Evolutionary conservation across 2,113 vertebrate genomes (phyloP).

Genomic region (Suricata suricatta): DNA sequence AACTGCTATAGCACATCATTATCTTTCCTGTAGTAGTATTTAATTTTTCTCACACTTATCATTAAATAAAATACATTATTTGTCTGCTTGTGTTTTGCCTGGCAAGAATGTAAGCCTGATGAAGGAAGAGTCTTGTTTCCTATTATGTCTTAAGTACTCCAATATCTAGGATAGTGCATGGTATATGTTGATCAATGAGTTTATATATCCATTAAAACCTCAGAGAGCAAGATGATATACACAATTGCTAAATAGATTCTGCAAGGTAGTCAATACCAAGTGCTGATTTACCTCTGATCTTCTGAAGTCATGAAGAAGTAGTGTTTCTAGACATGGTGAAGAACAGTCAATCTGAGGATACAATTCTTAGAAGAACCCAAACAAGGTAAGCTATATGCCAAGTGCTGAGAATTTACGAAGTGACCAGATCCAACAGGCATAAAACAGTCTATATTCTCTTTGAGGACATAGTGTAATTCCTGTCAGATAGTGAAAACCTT

Average conservation of each 20-base stretch:
- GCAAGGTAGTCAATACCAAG: not conserved
- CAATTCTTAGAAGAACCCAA: constrained; percentile 29
- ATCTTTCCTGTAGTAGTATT: not conserved
- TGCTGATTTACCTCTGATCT: not conserved
- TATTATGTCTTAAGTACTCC: not conserved
- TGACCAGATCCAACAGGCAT: constrained; percentile 13
- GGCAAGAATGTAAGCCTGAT: not conserved
- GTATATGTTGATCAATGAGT: not conserved
- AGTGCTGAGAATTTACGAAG: constrained; percentile 25
- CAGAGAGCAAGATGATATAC: not conserved
- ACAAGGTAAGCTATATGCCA: not conserved
- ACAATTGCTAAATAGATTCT: not conserved
- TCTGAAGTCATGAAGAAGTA: not conserved
- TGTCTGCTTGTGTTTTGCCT: not conserved
- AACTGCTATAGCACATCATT: not conserved
- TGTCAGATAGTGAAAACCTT: constrained; percentile 42
- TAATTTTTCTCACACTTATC: not conserved
- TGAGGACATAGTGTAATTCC: constrained; percentile 10
- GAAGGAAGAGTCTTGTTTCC: not conserved
- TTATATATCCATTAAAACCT: not conserved
- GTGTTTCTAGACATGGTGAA: constrained; percentile 8
- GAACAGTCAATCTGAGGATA: constrained; percentile 4
- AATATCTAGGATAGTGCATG: not conserved
- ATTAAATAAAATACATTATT: not conserved
- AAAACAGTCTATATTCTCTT: constrained; percentile 50